Conservation (phyloP, 2,888 invertebrate species). For the Philopedon plagiatum region DNA sequence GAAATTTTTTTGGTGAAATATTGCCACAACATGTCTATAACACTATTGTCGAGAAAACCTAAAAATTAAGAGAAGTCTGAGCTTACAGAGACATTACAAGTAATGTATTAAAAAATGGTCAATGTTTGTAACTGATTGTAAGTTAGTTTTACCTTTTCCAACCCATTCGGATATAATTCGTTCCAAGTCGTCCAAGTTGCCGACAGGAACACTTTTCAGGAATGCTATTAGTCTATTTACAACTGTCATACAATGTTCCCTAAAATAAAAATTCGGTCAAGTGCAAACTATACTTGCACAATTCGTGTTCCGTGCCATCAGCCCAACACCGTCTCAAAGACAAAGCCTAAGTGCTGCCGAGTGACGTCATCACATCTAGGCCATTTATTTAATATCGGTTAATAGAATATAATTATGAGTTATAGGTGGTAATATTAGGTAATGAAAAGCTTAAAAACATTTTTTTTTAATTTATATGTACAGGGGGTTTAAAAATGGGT, state of each 20-base stretch:
- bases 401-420: too few relatives aligned
- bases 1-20: slow-evolving; percentile 75
- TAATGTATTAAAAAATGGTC: not conserved
- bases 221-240: slow-evolving; percentile 75
- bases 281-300: too few relatives aligned
- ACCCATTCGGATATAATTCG: slow-evolving; percentile 77
- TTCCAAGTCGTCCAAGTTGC: slow-evolving; percentile 76
- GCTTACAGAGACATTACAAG: not conserved
- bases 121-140: not conserved
- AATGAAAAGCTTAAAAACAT: too few relatives aligned
- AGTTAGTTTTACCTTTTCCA: slow-evolving; percentile 66
- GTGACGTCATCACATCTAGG: too few relatives aligned
- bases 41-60: slow-evolving; percentile 67
- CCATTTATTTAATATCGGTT: too few relatives aligned
- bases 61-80: not conserved
- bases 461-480: too few relatives aligned
- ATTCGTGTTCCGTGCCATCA: too few relatives aligned
- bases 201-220: slow-evolving; percentile 71
- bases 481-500: too few relatives aligned
- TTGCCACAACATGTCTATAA: slow-evolving; percentile 86
- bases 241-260: slow-evolving; percentile 71
- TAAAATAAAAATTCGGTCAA: slow-evolving; percentile 59
- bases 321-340: too few relatives aligned
- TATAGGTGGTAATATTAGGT: too few relatives aligned
- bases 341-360: too few relatives aligned